Evolutionary conservation across 2,797 vertebrate species (phyloP), one percentile per base, ranked within the genome.

Genomic region (Eulemur mongoz): DNA sequence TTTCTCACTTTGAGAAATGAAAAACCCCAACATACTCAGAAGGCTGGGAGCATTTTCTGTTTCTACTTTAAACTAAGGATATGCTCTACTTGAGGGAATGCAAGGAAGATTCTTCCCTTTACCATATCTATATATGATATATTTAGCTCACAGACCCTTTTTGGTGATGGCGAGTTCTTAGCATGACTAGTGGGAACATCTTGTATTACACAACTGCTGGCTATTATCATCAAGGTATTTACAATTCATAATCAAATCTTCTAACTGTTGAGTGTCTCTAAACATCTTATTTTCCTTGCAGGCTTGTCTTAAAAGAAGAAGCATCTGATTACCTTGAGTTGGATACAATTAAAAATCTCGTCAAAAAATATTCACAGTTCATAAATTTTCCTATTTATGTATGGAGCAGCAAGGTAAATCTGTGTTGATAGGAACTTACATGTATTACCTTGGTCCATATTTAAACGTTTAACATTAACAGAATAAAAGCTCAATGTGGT

Each of bases 381-480:
- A 99, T 99, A 97, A 99, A 99, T 98, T 99, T 99, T 97, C 99
- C 99, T 72, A 99, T 99, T 96, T 99, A 99, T 1, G 99, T 99
- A 32, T 99, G 99, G 99, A 99, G 99, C 98, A 99, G 99, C 98
- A 99, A 99, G 99, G 99, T 99, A 97, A 98, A 95, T 91, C 52
- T 35, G 1, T 7, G 7, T 17, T 63, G 35, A 12, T 84, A 48
- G 57, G 52, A 92, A 61, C 45, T 23, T 43, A 7, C 45, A 2
- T 52, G 11, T 30, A 3, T 52, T 15, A 45, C 8, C 5, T 70
- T 52, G 14, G 30, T 61, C 32, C 4, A 7, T 73, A 80, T 61
- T 83, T 45, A 18, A 85, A 40, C 86, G 72, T 14, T 86, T 27
- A 54, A 27, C 63, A 48, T 35, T 85, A n/a, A 86, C 30, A 52